phyloP scores from a whole-genome alignment of 1,140 invertebrate genomes.

The Aphidius ervi region DNA sequence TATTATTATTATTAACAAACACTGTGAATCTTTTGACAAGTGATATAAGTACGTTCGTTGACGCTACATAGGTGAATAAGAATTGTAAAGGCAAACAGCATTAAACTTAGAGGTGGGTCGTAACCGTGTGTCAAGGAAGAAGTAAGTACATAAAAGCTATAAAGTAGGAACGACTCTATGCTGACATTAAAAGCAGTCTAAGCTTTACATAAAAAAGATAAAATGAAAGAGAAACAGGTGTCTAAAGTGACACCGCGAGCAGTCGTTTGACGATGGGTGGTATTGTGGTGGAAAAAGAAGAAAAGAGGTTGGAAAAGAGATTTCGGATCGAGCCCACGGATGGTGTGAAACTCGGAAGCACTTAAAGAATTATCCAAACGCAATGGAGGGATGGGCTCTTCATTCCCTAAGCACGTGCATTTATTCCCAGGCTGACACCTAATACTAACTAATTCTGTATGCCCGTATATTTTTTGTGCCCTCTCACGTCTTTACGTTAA shows the following conservation, averaged over 20 bases:
- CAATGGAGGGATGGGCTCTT: slow-evolving; percentile 45
- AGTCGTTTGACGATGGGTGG: slow-evolving; percentile 12
- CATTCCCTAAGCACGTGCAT: slow-evolving; percentile 44
- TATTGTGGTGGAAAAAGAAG: slow-evolving; percentile 22
- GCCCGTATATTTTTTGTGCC: slow-evolving; percentile 52
- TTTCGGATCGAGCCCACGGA: slow-evolving; percentile 37
- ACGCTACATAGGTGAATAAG: too few species aligned
- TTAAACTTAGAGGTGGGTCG: too few species aligned
- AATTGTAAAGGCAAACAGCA: too few species aligned
- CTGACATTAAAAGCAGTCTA: background rate
- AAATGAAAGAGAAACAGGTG: slow-evolving; percentile 25
- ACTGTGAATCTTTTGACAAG: too few species aligned
- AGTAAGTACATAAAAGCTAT: too few species aligned
- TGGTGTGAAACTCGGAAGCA: slow-evolving; percentile 45
- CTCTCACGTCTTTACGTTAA: slow-evolving; percentile 37
- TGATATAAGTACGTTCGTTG: too few species aligned
- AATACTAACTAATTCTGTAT: slow-evolving; percentile 54
- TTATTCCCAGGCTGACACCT: slow-evolving; percentile 54
- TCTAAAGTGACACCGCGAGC: slow-evolving; percentile 31
- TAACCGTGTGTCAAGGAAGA: too few species aligned
- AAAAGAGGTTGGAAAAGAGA: slow-evolving; percentile 26
- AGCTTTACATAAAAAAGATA: slow-evolving; percentile 11
- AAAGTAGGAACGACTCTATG: too few species aligned
- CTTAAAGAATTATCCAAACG: slow-evolving; percentile 56
- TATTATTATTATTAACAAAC: too few species aligned